phyloP scores from a whole-genome alignment of 1,140 invertebrate genomes.

The Hermatobates lingyangjiaoensis region DNA sequence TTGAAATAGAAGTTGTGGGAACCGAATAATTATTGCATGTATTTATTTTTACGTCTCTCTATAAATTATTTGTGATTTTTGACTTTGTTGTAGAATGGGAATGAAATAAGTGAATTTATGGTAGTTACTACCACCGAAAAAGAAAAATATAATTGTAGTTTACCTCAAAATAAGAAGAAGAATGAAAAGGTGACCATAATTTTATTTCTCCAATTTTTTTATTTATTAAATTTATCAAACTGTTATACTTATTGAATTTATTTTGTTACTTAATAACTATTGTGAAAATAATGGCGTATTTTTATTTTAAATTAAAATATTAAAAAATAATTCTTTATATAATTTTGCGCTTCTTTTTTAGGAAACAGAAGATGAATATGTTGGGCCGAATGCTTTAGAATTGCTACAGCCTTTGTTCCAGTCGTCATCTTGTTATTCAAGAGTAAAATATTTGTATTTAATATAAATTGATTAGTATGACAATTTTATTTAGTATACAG shows the following conservation, averaged over 20 bases:
- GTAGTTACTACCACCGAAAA: conserved; percentile 27
- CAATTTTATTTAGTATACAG: neutral
- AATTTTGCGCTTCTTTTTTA: conserved; percentile 16
- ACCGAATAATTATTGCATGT: conserved; percentile 30
- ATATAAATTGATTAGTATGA: neutral
- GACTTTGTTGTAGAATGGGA: conserved; percentile 14
- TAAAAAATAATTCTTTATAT: neutral
- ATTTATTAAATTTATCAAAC: conserved; percentile 3
- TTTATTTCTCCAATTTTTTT: neutral
- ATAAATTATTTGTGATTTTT: conserved; percentile 5
- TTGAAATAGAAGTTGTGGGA: too few relatives aligned
- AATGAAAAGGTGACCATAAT: conserved; percentile 23
- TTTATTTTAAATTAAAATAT: too few relatives aligned
- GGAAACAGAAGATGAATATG: conserved; percentile 21
- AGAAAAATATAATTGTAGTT: conserved; percentile 40
- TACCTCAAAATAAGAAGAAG: conserved; percentile 43
- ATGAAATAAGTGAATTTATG: conserved; percentile 22
- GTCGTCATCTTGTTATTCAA: conserved; percentile 52
- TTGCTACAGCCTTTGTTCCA: conserved; percentile 55
- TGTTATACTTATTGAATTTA: conserved; percentile 1
- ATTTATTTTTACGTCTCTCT: conserved; percentile 12
- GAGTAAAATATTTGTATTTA: conserved; percentile 27
- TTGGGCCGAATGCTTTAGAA: conserved; percentile 43
- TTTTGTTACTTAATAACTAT: neutral
- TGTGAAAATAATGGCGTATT: neutral